Conservation (phyloP, 1,140 invertebrate species). For the Listronotus oregonensis region DNA sequence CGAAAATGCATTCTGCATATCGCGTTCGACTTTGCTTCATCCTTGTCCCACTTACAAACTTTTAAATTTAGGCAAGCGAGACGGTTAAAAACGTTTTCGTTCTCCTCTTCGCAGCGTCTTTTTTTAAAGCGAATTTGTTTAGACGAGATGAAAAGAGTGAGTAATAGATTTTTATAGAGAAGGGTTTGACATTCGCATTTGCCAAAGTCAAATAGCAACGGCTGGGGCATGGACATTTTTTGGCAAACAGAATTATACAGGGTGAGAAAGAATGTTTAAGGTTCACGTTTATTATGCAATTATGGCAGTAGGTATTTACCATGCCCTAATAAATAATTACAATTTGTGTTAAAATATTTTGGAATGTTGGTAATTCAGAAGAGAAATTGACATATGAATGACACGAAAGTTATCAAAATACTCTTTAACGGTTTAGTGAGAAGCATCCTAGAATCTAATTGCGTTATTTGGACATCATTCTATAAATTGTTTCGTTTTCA, state of each 20-base stretch:
- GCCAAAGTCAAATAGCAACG: slow-evolving; percentile 43
- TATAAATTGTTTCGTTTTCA: no score
- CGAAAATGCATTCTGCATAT: slow-evolving; percentile 42
- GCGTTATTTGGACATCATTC: no score
- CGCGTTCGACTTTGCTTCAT: neutral
- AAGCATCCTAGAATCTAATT: no score
- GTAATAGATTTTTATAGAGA: slow-evolving; percentile 36
- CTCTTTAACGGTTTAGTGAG: no score
- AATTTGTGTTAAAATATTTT: no score
- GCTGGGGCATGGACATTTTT: slow-evolving; percentile 23
- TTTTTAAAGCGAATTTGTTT: slow-evolving; percentile 27
- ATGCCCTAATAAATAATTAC: no score
- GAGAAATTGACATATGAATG: no score
- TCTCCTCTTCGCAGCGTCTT: slow-evolving; percentile 8
- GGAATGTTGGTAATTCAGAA: no score
- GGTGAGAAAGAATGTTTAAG: slow-evolving; percentile 1
- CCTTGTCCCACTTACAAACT: neutral
- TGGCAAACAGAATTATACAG: slow-evolving; percentile 6
- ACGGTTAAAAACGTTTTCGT: neutral
- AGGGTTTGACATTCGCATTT: slow-evolving; percentile 42
- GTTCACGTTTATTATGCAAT: no score
- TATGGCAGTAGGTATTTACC: no score
- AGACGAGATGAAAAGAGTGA: slow-evolving; percentile 25
- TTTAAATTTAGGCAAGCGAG: slow-evolving; percentile 1
- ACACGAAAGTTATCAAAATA: no score